A percentile compares a stretch with the other conserved stretches of the same genome.
These are phyloP conservation scores for Sebastolobus alascanus DNA, from an alignment of 2,797 vertebrate genomes.

Conservation along the genomic window DNA sequence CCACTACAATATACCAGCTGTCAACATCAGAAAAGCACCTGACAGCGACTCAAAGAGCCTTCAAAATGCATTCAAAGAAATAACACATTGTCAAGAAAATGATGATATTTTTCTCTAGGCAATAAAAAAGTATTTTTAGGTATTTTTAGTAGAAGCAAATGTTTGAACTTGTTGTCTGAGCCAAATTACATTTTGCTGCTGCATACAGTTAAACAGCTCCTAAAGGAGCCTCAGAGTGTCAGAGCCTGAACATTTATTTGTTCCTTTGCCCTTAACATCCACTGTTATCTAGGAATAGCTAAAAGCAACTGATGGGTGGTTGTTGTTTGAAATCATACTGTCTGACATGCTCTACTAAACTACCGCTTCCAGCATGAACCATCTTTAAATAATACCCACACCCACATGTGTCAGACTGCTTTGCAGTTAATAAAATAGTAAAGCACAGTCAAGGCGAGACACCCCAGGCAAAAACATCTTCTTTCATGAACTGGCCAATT, in stretches of 20 bases:
- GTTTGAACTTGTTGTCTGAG: conserved; percentile 21
- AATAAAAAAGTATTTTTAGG: conserved; percentile 4
- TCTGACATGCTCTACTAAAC: conserved; percentile 22
- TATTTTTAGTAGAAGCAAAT: conserved; percentile 8
- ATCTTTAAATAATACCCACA: conserved; percentile 16
- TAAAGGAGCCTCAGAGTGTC: conserved; percentile 17
- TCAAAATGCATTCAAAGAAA: conserved; percentile 15
- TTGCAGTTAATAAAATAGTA: conserved; percentile 1
- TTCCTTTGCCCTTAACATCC: conserved; percentile 15
- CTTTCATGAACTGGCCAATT: too few relatives aligned
- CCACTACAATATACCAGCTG: conserved; percentile 25
- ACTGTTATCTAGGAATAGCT: conserved; percentile 15
- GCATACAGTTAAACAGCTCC: neutral
- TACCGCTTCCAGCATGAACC: neutral
- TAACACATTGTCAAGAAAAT: neutral
- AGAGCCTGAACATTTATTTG: conserved; percentile 25
- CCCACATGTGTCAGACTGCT: neutral
- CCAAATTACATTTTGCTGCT: conserved; percentile 29
- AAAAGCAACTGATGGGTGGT: conserved; percentile 11
- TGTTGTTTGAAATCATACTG: conserved; percentile 19
- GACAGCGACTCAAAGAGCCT: conserved; percentile 15
- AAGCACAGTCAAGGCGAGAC: neutral
- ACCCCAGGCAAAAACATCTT: too few relatives aligned
- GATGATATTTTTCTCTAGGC: conserved; percentile 7
- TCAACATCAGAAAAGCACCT: conserved; percentile 30